Percentiles rank a stretch among this genome's conserved stretches.
Conservation (phyloP, 2,797 vertebrate species). For the Pipistrellus pygmaeus region DNA sequence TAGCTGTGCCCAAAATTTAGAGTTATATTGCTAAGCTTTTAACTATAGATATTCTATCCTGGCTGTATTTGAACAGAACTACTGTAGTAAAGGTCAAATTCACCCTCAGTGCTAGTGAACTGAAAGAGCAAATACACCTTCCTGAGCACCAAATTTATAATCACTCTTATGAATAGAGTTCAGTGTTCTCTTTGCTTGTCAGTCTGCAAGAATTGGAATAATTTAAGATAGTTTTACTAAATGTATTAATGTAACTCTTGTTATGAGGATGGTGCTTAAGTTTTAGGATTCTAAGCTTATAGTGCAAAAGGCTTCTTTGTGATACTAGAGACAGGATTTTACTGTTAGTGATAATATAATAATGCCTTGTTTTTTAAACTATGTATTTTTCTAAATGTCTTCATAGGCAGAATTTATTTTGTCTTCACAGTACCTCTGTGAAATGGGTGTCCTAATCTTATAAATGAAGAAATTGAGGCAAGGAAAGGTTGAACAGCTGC, state of each 20-base stretch:
- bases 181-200: slow-evolving; percentile 68
- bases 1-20: slow-evolving; percentile 31
- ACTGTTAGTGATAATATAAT: slow-evolving; percentile 19
- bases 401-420: slow-evolving; percentile 53
- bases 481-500: neutral
- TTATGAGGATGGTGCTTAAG: slow-evolving; percentile 61
- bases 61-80: slow-evolving; percentile 64
- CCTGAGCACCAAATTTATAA: slow-evolving; percentile 69
- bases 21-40: slow-evolving; percentile 52
- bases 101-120: slow-evolving; percentile 44
- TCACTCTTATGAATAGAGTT: slow-evolving; percentile 68
- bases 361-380: slow-evolving; percentile 50
- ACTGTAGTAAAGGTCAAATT: slow-evolving; percentile 50
- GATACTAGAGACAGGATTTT: slow-evolving; percentile 46
- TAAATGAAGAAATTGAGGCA: slow-evolving; percentile 11
- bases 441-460: slow-evolving; percentile 25
- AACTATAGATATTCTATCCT: slow-evolving; percentile 57
- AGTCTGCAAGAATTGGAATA: slow-evolving; percentile 65
- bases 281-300: slow-evolving; percentile 38
- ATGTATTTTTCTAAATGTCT: slow-evolving; percentile 1
- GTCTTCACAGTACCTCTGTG: slow-evolving; percentile 36
- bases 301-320: slow-evolving; percentile 58
- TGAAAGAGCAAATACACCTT: slow-evolving; percentile 64
- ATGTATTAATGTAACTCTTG: slow-evolving; percentile 65
- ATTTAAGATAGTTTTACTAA: slow-evolving; percentile 69